These are phyloP conservation scores for Andrena fulva DNA, from an alignment of 2,888 invertebrate species.

Conservation along the genomic window DNA sequence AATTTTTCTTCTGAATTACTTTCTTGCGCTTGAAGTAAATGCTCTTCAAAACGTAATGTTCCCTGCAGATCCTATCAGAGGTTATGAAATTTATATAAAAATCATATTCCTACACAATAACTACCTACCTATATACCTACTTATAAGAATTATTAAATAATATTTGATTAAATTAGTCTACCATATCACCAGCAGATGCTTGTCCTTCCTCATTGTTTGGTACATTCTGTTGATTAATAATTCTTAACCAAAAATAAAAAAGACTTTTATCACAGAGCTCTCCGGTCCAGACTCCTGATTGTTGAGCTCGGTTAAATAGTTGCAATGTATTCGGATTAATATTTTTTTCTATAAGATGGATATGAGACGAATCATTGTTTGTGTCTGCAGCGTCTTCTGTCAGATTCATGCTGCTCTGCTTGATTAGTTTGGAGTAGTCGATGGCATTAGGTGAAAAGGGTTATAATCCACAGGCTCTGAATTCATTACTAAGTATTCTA, in stretches of 20 bases:
- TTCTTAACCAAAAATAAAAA: not conserved
- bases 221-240: not conserved
- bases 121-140: too few relatives aligned
- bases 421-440: too few relatives aligned
- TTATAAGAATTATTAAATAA: not conserved
- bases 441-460: too few relatives aligned
- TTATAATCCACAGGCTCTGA: too few relatives aligned
- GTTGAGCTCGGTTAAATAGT: not conserved
- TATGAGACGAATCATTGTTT: not conserved
- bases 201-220: not conserved
- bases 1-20: not conserved
- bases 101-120: not conserved
- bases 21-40: not conserved
- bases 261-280: not conserved
- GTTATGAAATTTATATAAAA: not conserved
- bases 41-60: not conserved
- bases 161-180: not conserved
- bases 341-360: conserved; percentile 64
- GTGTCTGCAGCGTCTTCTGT: too few relatives aligned
- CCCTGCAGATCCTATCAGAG: not conserved
- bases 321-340: conserved; percentile 58
- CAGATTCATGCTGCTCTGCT: too few relatives aligned
- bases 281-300: too few relatives aligned
- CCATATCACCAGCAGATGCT: not conserved
- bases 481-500: too few relatives aligned